Evolutionary conservation across 1,140 invertebrate genomes (phyloP), one percentile per base, ranked within the genome.

Genomic region (Halotydeus destructor): DNA sequence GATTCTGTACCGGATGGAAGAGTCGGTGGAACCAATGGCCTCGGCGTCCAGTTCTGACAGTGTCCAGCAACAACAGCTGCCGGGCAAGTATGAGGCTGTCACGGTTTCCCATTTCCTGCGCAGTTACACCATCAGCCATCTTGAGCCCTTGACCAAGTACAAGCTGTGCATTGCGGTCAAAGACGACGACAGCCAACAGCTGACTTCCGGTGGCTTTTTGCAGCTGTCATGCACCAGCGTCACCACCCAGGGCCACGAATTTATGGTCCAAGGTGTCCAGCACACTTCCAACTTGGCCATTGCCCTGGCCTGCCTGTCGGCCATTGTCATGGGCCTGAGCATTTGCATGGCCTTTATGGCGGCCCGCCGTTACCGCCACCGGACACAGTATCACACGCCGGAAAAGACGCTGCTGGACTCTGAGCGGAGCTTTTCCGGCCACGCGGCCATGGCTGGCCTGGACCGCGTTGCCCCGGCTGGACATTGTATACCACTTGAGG

Each of bases 91-190:
- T 41, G 4, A 45, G 44, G 5, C 48, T 38, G 41, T 48, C 16
- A 39, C 30, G 2, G 48, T 52, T n/a, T 51, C 42, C 18, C 51
- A 55, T 25, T 45, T 51, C 31, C 45, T 55, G 37, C 54, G 56
- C 16, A 57, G 52, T 14, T 65, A 59, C 46, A 65, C 62, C n/a
- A 57, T 66, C 5, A 55, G 52, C 22, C 54, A 59, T 33, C 49
- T 67, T 2, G 48, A 54, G 38, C 59, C 64, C 6, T 44, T 52
- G 4, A 63, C 59, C 1, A 52, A 44, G 0, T 66, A 67, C 43
- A 55, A 61, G 45, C 57, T 67, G 38, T 67, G 65, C 47, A 55
- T 66, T 12, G 57, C 60, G 32, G 60, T 60, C 39, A 54, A 60
- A 37, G 52, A 55, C 23, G 57, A 59, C 46, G 39, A 56, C 16